These are phyloP conservation scores for Ciconia stormi DNA, from an alignment of 2,113 vertebrate species.

Conservation along the genomic window DNA sequence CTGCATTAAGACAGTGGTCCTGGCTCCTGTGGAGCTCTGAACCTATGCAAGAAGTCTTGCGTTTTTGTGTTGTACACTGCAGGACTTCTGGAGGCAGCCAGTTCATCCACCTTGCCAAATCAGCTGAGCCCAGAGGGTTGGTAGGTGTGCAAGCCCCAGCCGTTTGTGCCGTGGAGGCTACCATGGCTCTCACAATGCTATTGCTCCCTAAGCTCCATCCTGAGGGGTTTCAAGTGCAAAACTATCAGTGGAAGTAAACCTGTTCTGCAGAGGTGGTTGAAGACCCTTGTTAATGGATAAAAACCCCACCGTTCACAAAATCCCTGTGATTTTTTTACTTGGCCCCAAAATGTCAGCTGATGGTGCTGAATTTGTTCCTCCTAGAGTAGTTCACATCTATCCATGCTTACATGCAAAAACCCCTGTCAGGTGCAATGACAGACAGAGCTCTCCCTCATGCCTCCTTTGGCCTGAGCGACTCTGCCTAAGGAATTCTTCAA, in stretches of 20 bases:
- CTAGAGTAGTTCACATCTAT: neutral
- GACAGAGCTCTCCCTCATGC: neutral
- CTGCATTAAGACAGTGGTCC: fast-evolving
- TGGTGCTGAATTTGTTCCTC: neutral
- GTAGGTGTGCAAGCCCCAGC: neutral
- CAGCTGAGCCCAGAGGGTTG: neutral
- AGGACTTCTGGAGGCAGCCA: neutral
- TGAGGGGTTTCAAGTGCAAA: neutral
- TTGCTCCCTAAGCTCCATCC: neutral
- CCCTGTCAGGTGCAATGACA: neutral
- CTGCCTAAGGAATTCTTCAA: neutral
- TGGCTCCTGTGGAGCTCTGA: neutral
- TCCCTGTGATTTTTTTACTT: neutral
- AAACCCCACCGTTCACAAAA: neutral
- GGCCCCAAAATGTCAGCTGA: neutral
- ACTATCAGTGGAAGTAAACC: neutral
- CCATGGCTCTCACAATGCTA: neutral
- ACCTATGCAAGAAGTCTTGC: neutral
- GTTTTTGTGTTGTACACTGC: neutral
- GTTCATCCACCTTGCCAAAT: neutral
- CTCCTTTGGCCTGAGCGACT: neutral
- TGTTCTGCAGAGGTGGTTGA: neutral
- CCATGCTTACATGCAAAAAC: neutral
- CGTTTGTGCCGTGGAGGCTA: neutral
- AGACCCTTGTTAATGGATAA: neutral